phyloP scores from a whole-genome alignment of 2,797 vertebrate species.

The Spea hammondii region DNA sequence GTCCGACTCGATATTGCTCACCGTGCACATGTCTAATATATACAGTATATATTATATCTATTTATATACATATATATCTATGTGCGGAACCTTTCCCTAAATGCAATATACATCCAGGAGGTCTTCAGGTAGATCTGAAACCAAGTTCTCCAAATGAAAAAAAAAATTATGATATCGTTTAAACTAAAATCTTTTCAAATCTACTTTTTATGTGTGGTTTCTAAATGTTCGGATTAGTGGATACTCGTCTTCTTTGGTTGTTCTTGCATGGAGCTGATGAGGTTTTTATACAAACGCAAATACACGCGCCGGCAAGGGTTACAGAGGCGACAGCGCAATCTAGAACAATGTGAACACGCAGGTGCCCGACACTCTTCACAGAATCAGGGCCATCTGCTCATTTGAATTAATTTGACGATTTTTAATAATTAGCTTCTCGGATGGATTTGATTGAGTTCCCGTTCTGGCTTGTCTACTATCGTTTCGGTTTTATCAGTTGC shows the following conservation, averaged over 20 bases:
- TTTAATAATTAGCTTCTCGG: slow-evolving; percentile 26
- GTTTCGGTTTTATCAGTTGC: not conserved
- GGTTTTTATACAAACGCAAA: not conserved
- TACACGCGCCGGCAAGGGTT: not conserved
- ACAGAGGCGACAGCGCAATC: slow-evolving; percentile 5
- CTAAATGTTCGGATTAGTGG: not conserved
- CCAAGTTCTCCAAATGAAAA: no score
- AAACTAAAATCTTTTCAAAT: not conserved
- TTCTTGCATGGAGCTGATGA: not conserved
- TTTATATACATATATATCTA: no score
- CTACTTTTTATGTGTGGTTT: not conserved
- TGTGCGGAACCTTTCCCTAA: no score
- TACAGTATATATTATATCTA: no score
- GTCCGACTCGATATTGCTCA: no score
- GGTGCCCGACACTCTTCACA: slow-evolving; percentile 30
- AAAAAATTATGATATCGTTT: no score
- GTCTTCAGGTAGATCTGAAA: no score
- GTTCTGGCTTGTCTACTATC: not conserved
- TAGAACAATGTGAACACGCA: slow-evolving; percentile 21
- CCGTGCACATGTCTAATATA: no score
- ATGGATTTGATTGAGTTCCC: slow-evolving; percentile 26
- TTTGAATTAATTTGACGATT: slow-evolving; percentile 4
- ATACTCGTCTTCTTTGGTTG: not conserved
- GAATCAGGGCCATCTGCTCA: slow-evolving; percentile 30
- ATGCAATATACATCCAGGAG: no score